These are phyloP conservation scores for Maniola jurtina DNA, from an alignment of 1,140 invertebrate genomes.

Conservation along the genomic window DNA sequence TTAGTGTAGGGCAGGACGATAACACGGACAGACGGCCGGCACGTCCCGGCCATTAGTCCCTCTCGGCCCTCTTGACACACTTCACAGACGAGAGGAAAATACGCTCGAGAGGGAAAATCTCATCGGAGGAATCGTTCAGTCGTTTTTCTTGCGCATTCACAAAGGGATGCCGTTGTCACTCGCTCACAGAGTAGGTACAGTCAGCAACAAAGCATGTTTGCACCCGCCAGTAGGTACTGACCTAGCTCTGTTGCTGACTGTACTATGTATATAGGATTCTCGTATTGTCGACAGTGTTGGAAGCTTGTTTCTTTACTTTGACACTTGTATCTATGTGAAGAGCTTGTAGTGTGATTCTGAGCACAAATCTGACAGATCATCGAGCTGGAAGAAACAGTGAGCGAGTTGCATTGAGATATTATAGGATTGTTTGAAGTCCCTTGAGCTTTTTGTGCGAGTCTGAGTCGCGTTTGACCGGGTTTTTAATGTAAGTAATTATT, in stretches of 20 bases:
- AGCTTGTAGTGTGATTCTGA: too few relatives aligned
- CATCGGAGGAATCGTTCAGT: not conserved
- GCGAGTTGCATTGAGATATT: constrained; percentile 23
- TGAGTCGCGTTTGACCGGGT: too few relatives aligned
- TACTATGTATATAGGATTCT: too few relatives aligned
- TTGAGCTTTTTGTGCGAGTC: too few relatives aligned
- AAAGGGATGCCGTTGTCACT: not conserved
- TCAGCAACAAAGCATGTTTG: too few relatives aligned
- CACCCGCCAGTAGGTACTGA: too few relatives aligned
- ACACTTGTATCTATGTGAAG: too few relatives aligned
- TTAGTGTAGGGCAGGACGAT: not conserved
- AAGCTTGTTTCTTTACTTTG: too few relatives aligned
- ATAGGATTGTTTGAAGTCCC: constrained; percentile 33
- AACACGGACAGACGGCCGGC: not conserved
- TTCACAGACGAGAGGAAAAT: not conserved
- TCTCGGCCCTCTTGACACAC: not conserved
- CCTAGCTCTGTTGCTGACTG: too few relatives aligned
- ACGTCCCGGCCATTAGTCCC: not conserved
- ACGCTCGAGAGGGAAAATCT: not conserved
- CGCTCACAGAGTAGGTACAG: too few relatives aligned
- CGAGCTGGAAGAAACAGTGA: constrained; percentile 25
- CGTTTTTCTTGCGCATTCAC: not conserved
- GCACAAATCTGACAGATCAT: not conserved
- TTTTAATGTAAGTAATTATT: too few relatives aligned
- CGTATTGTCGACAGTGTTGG: too few relatives aligned